Evolutionary conservation across 1,140 invertebrate species (phyloP).

Genomic region (Drosophila guanche): DNA sequence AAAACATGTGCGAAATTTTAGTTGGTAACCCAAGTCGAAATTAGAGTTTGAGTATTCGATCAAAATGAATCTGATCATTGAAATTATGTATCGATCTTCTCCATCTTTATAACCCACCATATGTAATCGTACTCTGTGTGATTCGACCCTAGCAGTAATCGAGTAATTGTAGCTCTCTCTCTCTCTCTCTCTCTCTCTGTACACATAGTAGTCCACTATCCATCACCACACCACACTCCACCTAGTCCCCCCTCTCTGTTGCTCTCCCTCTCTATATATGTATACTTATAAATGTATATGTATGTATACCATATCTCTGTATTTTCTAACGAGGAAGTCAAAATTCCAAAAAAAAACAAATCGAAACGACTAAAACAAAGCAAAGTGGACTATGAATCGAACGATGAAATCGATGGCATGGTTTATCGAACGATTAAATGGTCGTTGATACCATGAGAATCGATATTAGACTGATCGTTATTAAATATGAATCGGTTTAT

Average conservation of each 20-base stretch:
- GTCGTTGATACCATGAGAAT: too few relatives aligned
- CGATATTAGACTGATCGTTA: too few relatives aligned
- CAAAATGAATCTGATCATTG: conserved; percentile 12
- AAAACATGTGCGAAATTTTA: conserved; percentile 48
- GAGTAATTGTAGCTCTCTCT: conserved; percentile 54
- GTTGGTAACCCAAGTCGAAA: conserved; percentile 44
- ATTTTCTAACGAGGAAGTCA: conserved; percentile 71
- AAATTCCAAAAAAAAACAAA: conserved; percentile 53
- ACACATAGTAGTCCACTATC: conserved; percentile 32
- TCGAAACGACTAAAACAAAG: conserved; percentile 41
- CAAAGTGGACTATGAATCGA: conserved; percentile 48
- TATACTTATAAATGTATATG: conserved; percentile 8
- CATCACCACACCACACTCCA: conserved; percentile 12
- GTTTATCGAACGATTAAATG: background rate
- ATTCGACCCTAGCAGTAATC: conserved; percentile 62
- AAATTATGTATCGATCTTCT: conserved; percentile 9
- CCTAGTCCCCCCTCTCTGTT: conserved; percentile 45
- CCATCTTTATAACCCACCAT: conserved; percentile 57
- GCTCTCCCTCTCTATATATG: conserved; percentile 8
- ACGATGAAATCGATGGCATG: conserved; percentile 1
- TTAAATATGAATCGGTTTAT: too few relatives aligned
- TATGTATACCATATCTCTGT: conserved; percentile 40
- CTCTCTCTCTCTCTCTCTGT: conserved; percentile 21
- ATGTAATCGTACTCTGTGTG: conserved; percentile 69
- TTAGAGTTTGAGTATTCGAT: conserved; percentile 36